phyloP scores from a whole-genome alignment of 2,888 invertebrate species.

The Drosophila paranaensis region DNA sequence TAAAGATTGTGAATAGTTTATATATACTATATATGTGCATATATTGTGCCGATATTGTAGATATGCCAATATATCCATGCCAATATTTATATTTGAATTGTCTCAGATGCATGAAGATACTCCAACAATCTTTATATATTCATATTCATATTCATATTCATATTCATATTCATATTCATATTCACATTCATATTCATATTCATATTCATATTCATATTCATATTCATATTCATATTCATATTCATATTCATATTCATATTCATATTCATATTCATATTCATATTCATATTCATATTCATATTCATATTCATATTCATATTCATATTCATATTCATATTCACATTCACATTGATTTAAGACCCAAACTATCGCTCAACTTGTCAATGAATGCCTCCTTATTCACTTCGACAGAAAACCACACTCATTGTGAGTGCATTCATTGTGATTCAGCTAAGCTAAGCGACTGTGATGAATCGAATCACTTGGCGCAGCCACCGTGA shows the following conservation, averaged over 20 bases:
- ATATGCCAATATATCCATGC: too few species aligned
- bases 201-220: background rate
- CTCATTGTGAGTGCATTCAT: conserved; percentile 8
- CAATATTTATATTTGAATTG: background rate
- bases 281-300: background rate
- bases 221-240: background rate
- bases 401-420: too few species aligned
- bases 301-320: background rate
- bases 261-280: background rate
- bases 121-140: too few species aligned
- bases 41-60: background rate
- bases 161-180: background rate
- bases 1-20: background rate
- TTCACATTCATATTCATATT: background rate
- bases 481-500: conserved; percentile 31
- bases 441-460: background rate
- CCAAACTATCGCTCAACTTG: background rate
- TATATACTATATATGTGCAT: too few species aligned
- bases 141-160: background rate
- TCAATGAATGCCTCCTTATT: conserved; percentile 11
- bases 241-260: background rate
- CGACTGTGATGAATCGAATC: conserved; percentile 17
- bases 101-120: background rate
- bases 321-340: background rate
- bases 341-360: background rate